Evolutionary conservation across 1,140 invertebrate species (phyloP), one percentile per base, ranked within the genome.

Genomic region (Zaprionus gabonicus): DNA sequence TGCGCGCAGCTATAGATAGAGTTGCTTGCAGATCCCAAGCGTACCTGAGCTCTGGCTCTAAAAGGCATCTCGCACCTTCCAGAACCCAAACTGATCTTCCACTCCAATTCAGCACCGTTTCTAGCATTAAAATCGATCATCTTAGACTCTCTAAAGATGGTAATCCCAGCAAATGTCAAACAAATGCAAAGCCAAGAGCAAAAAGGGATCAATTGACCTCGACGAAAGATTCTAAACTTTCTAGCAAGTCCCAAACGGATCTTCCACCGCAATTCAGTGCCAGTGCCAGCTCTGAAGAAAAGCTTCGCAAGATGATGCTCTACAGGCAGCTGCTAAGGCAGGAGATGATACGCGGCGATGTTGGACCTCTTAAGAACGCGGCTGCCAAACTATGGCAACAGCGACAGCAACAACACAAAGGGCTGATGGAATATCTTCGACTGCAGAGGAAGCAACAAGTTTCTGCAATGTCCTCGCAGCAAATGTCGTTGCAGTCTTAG

Each of bases 261-360:
- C 13, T 53, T 13, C 55, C 25, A 0, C 28, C 88, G 0, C 67
- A 88, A 41, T 88, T 88, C 17, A 87, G 84, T 15, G 73, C 84
- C 1, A 65, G 56, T 23, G 31, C 56, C 1, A 81, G 75, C 15
- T 62, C 56, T 0, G 69, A 69, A 1, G 85, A 79, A 53, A 90
- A 78, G 1, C 76, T 28, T 9, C 58, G 66, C 2, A 88, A 90
- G 59, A 84, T 88, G 84, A 57, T 88, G 41, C 81, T 88, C 9
- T 88, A 55, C 12, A 71, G 57, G 36, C 69, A 80, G 15, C 31
- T 88, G 9, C 41, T 88, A 15, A 10, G 71, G 7, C 56, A 63
- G 20, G 75, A 84, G 15, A 27, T 84, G 10, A 7, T 7, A 1
- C 46, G 38, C 0, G 85, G 81, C 44, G 23, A 25, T 23, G n/a